Percentiles rank a stretch among this genome's conserved stretches.
These are phyloP conservation scores for Tauraco erythrolophus DNA, from an alignment of 2,113 vertebrate species.

Conservation along the genomic window DNA sequence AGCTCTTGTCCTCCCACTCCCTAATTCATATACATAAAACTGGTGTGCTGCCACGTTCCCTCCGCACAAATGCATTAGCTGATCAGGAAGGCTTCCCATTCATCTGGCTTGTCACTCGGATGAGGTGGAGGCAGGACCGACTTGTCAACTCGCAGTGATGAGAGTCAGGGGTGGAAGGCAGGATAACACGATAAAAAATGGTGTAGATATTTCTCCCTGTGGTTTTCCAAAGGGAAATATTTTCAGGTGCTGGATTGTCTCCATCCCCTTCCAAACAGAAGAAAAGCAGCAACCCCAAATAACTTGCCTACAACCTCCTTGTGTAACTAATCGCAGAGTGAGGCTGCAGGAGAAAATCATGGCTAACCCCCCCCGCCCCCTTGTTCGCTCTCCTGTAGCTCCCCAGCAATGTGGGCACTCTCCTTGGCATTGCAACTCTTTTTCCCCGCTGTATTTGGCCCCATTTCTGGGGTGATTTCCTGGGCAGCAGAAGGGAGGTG, in stretches of 20 bases:
- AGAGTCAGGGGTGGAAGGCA: conserved; percentile 38
- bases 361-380: neutral
- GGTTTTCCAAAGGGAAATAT: neutral
- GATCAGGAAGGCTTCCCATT: conserved; percentile 62
- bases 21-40: conserved; percentile 58
- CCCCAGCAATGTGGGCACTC: accelerated
- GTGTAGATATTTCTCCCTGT: neutral
- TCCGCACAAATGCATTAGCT: conserved; percentile 50
- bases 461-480: neutral
- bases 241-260: neutral
- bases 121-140: conserved; percentile 33
- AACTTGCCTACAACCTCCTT: neutral
- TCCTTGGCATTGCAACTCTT: accelerated
- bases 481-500: neutral
- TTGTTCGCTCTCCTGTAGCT: neutral
- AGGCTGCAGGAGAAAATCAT: neutral
- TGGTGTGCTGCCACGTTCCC: conserved; percentile 53
- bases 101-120: conserved; percentile 55
- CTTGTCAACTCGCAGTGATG: neutral
- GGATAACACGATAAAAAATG: neutral
- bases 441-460: neutral
- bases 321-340: accelerated
- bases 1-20: conserved; percentile 60
- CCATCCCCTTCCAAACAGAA: neutral
- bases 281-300: neutral